Conservation (phyloP, 1,140 invertebrate species). For the Drosophila lacteicornis region DNA sequence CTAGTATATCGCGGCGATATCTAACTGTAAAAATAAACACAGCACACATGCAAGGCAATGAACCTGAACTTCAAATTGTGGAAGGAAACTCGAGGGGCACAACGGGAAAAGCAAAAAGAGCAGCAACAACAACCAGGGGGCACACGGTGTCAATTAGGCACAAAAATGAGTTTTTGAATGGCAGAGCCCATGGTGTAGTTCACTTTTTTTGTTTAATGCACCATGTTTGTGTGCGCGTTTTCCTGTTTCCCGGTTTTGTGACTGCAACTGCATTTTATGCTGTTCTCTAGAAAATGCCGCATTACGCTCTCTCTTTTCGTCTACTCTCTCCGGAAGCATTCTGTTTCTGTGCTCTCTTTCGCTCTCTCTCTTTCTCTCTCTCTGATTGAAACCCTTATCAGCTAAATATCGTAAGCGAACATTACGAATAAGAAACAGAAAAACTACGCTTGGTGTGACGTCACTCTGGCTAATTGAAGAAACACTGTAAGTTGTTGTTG, state of each 20-base stretch:
- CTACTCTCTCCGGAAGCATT: background rate
- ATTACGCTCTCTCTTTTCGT: constrained; percentile 31
- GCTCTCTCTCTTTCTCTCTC: constrained; percentile 18
- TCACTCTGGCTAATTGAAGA: constrained; percentile 61
- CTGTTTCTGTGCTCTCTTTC: background rate
- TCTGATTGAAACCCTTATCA: constrained; percentile 54
- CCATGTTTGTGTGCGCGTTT: constrained; percentile 34
- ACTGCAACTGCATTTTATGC: constrained; percentile 43
- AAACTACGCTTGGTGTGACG: constrained; percentile 44
- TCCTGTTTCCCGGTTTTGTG: constrained; percentile 46
- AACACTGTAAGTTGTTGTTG: constrained; percentile 13
- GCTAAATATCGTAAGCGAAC: constrained; percentile 36
- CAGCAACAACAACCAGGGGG: constrained; percentile 24
- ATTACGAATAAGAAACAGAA: constrained; percentile 18
- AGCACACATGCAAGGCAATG: constrained; percentile 72
- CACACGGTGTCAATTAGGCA: constrained; percentile 54
- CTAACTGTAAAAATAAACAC: constrained; percentile 67
- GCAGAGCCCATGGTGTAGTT: constrained; percentile 3
- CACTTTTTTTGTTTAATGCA: constrained; percentile 8
- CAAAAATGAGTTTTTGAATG: constrained; percentile 64
- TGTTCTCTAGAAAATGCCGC: constrained; percentile 57
- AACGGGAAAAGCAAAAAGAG: constrained; percentile 7
- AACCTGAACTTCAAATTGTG: constrained; percentile 71
- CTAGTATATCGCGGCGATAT: constrained; percentile 2
- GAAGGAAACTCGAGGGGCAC: background rate